Conservation (phyloP, 2,797 vertebrate species). For the Sebastes steindachneri region DNA sequence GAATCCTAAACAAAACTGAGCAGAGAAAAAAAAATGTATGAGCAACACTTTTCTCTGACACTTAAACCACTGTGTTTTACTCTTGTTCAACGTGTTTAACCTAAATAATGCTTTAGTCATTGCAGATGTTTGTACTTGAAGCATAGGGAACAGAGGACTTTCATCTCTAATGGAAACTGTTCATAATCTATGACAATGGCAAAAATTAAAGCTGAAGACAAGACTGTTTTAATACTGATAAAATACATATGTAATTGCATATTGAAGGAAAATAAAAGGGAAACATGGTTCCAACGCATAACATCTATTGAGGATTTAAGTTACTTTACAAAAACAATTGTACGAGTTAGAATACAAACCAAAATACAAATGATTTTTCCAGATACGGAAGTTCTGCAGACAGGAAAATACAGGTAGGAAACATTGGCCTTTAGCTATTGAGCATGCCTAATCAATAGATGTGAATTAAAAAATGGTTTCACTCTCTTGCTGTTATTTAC, state of each 20-base stretch:
- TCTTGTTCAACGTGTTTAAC: neutral
- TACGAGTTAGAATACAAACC: too few relatives aligned
- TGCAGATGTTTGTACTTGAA: neutral
- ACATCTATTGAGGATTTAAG: too few relatives aligned
- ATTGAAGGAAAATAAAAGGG: too few relatives aligned
- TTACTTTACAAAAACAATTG: too few relatives aligned
- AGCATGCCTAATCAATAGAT: neutral
- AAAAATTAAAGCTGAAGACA: neutral
- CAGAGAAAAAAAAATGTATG: neutral
- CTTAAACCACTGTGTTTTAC: neutral
- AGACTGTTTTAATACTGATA: fast-evolving
- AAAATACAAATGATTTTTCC: too few relatives aligned
- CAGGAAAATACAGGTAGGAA: neutral
- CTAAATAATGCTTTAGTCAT: neutral
- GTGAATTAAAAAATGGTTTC: too few relatives aligned
- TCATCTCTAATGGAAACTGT: neutral
- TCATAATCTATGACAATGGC: neutral
- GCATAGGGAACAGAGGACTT: neutral
- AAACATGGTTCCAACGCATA: too few relatives aligned
- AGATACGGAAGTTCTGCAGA: too few relatives aligned
- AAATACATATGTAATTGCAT: too few relatives aligned
- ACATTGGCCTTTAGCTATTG: neutral
- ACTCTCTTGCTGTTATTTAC: too few relatives aligned
- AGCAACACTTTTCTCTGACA: neutral
- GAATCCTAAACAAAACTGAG: neutral